Conservation (phyloP, 2,888 invertebrate species). For the Drosophila meridionalis region DNA sequence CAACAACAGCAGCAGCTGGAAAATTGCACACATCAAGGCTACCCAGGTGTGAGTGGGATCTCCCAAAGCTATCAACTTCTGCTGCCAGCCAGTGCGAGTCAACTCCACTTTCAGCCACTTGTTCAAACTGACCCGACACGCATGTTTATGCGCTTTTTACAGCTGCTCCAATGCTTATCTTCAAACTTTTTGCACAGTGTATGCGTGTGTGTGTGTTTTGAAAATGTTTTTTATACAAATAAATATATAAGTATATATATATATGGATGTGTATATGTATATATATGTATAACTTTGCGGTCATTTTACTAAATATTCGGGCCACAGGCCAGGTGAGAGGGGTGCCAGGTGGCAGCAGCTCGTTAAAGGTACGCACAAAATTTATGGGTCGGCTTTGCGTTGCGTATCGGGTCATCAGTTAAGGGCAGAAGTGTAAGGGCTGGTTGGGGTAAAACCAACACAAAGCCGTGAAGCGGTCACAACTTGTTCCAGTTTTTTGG, state of each 20-base stretch:
- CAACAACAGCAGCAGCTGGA: conserved; percentile 22
- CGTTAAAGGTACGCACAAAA: conserved; percentile 50
- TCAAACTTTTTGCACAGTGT: conserved; percentile 10
- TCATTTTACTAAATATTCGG: conserved; percentile 73
- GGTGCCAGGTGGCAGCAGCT: conserved; percentile 10
- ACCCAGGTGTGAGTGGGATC: conserved; percentile 5
- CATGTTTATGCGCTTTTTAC: conserved; percentile 77
- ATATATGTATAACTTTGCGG: conserved; percentile 68
- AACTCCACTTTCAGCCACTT: conserved; percentile 37
- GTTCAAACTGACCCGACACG: conserved; percentile 65
- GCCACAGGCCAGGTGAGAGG: conserved; percentile 16
- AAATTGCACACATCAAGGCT: conserved; percentile 57
- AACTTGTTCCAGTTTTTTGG: conserved; percentile 16
- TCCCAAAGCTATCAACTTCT: conserved; percentile 18
- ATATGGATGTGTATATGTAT: conserved; percentile 5
- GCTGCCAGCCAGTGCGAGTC: conserved; percentile 4
- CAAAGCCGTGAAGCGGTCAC: conserved; percentile 48
- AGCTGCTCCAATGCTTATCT: conserved; percentile 73
- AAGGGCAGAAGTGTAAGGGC: background rate
- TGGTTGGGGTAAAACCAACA: conserved; percentile 14
- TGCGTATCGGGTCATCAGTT: conserved; percentile 36
- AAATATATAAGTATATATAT: conserved; percentile 57
- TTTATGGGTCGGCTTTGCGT: conserved; percentile 64
- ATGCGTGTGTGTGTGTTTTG: conserved; percentile 33
- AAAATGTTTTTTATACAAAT: conserved; percentile 64